phyloP scores from a whole-genome alignment of 2,797 vertebrate species.

The Poecile montanus region DNA sequence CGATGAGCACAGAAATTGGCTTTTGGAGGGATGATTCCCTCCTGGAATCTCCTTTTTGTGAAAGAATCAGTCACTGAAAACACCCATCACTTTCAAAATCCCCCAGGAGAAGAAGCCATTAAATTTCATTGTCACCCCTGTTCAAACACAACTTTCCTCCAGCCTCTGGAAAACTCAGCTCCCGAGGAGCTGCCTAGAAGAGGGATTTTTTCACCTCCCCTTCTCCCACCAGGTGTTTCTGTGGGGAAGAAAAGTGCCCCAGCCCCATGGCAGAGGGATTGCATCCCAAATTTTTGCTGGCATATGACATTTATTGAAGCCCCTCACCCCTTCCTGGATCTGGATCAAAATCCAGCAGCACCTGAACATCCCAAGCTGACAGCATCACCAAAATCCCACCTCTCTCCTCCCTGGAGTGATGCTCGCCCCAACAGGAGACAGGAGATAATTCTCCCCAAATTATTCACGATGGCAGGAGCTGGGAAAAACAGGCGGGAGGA shows the following conservation, averaged over 20 bases:
- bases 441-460: background rate
- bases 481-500: background rate
- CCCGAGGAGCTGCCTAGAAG: background rate
- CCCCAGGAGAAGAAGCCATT: background rate
- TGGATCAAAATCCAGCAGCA: background rate
- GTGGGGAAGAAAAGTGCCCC: background rate
- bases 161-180: background rate
- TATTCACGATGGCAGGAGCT: background rate
- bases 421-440: background rate
- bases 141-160: background rate
- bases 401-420: background rate
- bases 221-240: fast-evolving
- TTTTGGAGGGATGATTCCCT: background rate
- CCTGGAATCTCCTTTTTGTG: background rate
- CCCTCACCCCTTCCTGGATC: background rate
- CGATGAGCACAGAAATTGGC: background rate
- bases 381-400: background rate
- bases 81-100: background rate
- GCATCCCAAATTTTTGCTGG: background rate
- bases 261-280: background rate
- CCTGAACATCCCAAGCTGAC: background rate
- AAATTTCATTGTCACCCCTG: background rate
- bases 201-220: background rate
- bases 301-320: background rate
- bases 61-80: background rate